A percentile compares a stretch with the other conserved stretches of the same genome.
These are phyloP conservation scores for Cheilosia impressa DNA, from an alignment of 2,888 invertebrate species.

Conservation along the genomic window DNA sequence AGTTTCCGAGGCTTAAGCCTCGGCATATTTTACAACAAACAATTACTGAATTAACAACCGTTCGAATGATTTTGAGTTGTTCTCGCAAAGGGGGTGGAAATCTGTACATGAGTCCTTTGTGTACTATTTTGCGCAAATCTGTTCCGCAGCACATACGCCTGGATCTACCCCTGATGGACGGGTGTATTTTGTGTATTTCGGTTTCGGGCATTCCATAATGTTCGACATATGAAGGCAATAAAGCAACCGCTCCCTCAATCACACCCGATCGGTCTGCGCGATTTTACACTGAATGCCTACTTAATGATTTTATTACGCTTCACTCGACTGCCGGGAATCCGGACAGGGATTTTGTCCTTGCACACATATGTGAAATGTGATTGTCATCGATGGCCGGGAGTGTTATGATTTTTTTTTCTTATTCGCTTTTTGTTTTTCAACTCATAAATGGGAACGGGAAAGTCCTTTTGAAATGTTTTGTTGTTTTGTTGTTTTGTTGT, in stretches of 20 bases:
- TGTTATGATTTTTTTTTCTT: slow-evolving; percentile 31
- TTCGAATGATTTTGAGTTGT: slow-evolving; percentile 40
- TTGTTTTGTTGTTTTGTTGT: neutral
- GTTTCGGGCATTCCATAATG: slow-evolving; percentile 47
- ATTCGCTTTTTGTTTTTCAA: slow-evolving; percentile 9
- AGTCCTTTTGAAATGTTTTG: slow-evolving; percentile 27
- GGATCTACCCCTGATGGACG: slow-evolving; percentile 63
- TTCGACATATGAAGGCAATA: slow-evolving; percentile 70
- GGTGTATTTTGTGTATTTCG: slow-evolving; percentile 29
- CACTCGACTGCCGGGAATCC: slow-evolving; percentile 47
- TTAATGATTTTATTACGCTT: slow-evolving; percentile 75
- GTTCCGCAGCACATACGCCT: slow-evolving; percentile 60
- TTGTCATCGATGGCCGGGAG: slow-evolving; percentile 36
- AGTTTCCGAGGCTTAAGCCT: slow-evolving; percentile 28
- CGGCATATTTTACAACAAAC: slow-evolving; percentile 25
- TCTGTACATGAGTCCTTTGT: neutral
- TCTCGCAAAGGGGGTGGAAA: slow-evolving; percentile 55
- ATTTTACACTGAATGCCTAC: slow-evolving; percentile 71
- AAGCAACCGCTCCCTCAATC: slow-evolving; percentile 65
- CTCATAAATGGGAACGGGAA: slow-evolving; percentile 11
- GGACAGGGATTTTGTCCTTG: slow-evolving; percentile 47
- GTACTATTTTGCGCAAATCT: slow-evolving; percentile 60
- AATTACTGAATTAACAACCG: slow-evolving; percentile 63
- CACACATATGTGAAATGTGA: slow-evolving; percentile 64
- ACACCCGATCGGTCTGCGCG: slow-evolving; percentile 67